phyloP scores from a whole-genome alignment of 1,140 invertebrate species.

The Andricus grossulariae region DNA sequence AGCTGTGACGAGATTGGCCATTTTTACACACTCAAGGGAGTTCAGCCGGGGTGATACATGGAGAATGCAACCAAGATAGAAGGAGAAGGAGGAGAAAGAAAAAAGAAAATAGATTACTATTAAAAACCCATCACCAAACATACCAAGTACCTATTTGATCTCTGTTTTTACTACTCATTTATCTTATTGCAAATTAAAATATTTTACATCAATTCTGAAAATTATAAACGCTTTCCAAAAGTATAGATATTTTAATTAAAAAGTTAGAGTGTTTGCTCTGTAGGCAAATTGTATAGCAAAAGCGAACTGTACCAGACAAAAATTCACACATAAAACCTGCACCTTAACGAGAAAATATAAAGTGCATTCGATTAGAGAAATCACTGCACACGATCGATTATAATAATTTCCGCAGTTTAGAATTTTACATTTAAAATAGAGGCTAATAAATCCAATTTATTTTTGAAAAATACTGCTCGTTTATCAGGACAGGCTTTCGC shows the following conservation, averaged over 20 bases:
- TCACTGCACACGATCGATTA: background rate
- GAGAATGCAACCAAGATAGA: constrained; percentile 31
- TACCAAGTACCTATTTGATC: constrained; percentile 21
- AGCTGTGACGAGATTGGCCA: background rate
- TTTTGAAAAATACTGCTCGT: too few relatives aligned
- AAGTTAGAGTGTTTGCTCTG: background rate
- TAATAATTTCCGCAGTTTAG: too few relatives aligned
- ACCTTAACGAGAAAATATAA: background rate
- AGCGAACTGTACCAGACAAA: constrained; percentile 1
- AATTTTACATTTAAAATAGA: too few relatives aligned
- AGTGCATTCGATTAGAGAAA: background rate
- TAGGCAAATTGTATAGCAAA: constrained; percentile 3
- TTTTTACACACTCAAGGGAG: background rate
- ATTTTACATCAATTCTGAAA: too few relatives aligned
- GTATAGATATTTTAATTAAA: background rate
- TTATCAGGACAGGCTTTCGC: too few relatives aligned
- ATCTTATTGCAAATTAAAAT: too few relatives aligned
- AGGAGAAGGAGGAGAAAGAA: constrained; percentile 47
- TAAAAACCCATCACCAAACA: constrained; percentile 50
- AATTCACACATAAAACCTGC: background rate
- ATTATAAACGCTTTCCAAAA: too few relatives aligned
- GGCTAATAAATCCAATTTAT: too few relatives aligned
- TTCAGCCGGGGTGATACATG: background rate
- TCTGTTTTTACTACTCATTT: constrained; percentile 14
- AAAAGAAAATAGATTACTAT: constrained; percentile 70